Evolutionary conservation across 2,797 vertebrate species (phyloP).

Genomic region (Denticeps clupeoides): DNA sequence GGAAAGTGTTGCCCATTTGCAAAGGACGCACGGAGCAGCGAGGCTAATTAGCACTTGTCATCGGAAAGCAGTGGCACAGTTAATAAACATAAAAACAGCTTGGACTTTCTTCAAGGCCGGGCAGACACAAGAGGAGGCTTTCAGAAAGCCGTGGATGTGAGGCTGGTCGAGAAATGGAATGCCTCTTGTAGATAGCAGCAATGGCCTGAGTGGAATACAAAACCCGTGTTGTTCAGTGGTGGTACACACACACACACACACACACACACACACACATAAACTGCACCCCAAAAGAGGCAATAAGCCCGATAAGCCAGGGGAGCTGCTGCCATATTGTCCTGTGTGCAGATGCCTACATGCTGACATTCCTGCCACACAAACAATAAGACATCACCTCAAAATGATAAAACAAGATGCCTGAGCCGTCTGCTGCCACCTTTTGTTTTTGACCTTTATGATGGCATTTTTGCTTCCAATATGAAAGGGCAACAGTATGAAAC

Average conservation of each 20-base stretch:
- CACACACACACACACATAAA: not conserved
- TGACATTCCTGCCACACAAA: too few species aligned
- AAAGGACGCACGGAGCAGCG: not conserved
- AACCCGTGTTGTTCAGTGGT: conserved; percentile 4
- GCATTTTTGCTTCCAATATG: too few species aligned
- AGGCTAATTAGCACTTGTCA: conserved; percentile 10
- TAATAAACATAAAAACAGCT: conserved; percentile 12
- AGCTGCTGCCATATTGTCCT: too few species aligned
- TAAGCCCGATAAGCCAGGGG: too few species aligned
- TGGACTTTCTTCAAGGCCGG: not conserved
- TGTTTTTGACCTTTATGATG: too few species aligned
- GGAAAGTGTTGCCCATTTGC: not conserved
- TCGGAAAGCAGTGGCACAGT: conserved; percentile 3
- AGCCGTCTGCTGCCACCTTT: too few species aligned
- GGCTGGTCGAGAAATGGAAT: conserved; percentile 6
- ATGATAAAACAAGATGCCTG: too few species aligned
- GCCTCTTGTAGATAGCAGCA: conserved; percentile 2
- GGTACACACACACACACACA: not conserved
- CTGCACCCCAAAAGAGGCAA: too few species aligned
- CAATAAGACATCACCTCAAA: too few species aligned
- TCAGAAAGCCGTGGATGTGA: conserved; percentile 2
- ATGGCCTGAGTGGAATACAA: conserved; percentile 11
- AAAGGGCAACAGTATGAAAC: too few species aligned
- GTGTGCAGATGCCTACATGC: too few species aligned
- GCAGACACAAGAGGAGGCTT: not conserved